A percentile compares a stretch with the other conserved stretches of the same genome.
These are phyloP conservation scores for Lepilemur ruficaudatus DNA, from an alignment of 2,797 vertebrate genomes.

Conservation along the genomic window DNA sequence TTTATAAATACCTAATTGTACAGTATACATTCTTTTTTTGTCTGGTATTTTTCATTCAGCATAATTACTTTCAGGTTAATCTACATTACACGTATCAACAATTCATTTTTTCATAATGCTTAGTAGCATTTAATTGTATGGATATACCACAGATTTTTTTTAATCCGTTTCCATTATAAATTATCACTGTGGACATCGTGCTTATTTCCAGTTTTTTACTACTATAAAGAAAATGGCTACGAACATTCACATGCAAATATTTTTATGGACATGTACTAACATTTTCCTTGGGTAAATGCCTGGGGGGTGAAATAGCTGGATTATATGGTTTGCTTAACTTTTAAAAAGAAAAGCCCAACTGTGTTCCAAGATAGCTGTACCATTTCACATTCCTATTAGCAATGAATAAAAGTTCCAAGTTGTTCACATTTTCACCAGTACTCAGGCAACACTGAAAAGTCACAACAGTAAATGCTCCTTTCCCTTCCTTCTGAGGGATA, in stretches of 20 bases:
- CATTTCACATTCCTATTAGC: neutral
- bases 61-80: conserved; percentile 33
- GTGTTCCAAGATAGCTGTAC: neutral
- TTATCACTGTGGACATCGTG: neutral
- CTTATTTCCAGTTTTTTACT: neutral
- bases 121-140: neutral
- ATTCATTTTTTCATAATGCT: neutral
- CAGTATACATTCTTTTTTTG: neutral
- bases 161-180: neutral
- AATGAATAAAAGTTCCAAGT: neutral
- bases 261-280: neutral
- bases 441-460: neutral
- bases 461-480: neutral
- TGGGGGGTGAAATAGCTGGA: neutral
- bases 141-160: neutral
- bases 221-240: neutral
- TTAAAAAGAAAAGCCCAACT: neutral
- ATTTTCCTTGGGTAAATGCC: conserved; percentile 27
- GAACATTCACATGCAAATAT: neutral
- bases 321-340: neutral
- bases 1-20: neutral
- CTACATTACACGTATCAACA: neutral
- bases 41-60: neutral
- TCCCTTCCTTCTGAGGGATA: neutral
- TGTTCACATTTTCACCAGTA: neutral